phyloP scores from a whole-genome alignment of 2,888 invertebrate genomes.

The Acrocera orbiculus region DNA sequence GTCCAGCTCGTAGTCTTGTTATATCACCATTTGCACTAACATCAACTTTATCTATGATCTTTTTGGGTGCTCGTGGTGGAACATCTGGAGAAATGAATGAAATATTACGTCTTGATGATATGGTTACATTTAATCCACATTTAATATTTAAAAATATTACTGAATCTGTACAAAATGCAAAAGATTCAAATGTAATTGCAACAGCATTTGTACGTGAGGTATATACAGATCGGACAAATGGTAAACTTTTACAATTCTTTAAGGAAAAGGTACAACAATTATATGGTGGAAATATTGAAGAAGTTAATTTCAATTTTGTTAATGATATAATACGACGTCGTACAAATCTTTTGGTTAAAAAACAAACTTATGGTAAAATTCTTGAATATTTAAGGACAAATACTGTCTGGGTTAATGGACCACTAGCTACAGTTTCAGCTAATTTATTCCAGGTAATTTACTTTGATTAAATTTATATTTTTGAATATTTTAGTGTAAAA shows the following conservation, averaged over 20 bases:
- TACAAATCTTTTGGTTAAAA: slow-evolving; percentile 61
- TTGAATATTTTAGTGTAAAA: neutral
- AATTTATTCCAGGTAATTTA: slow-evolving; percentile 55
- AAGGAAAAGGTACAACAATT: slow-evolving; percentile 75
- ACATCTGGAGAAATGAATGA: slow-evolving; percentile 86
- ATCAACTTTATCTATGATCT: slow-evolving; percentile 78
- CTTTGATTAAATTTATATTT: neutral
- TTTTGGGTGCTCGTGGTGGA: slow-evolving; percentile 67
- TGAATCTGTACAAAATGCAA: slow-evolving; percentile 52
- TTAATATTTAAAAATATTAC: slow-evolving; percentile 71
- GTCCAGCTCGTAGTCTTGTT: slow-evolving; percentile 56
- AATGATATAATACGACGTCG: slow-evolving; percentile 65
- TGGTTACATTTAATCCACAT: slow-evolving; percentile 81
- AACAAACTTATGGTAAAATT: slow-evolving; percentile 60
- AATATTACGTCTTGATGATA: slow-evolving; percentile 64
- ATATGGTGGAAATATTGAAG: slow-evolving; percentile 73
- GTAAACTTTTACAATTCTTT: slow-evolving; percentile 68
- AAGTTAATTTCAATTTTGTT: slow-evolving; percentile 64
- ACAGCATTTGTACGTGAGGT: slow-evolving; percentile 68
- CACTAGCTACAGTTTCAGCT: slow-evolving; percentile 62
- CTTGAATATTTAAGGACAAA: slow-evolving; percentile 58
- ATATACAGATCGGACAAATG: slow-evolving; percentile 64
- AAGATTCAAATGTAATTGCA: slow-evolving; percentile 53
- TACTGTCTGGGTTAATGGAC: slow-evolving; percentile 52
- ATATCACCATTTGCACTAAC: slow-evolving; percentile 72